Evolutionary conservation across 2,797 vertebrate genomes (phyloP), one percentile per base, ranked within the genome.

Genomic region (Masticophis lateralis): DNA sequence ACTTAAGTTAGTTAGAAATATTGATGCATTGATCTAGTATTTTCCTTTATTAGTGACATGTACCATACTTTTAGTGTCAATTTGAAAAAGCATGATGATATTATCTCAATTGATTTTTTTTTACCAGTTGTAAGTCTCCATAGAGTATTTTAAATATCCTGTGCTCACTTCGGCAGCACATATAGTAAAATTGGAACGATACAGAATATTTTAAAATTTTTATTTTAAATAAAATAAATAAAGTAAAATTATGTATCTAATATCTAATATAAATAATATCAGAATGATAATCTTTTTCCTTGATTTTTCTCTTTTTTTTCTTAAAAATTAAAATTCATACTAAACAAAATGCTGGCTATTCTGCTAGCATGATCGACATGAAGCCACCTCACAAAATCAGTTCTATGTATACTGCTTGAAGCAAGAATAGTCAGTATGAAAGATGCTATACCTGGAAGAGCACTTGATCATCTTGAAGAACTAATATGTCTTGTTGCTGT

Each of bases 361-460:
- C 2, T 86, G 10, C 14, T 86, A 22, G n/a, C 74, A 32, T 60
- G 86, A 60, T 20, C 0, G 74, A 47, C 56, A 60, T 91, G 18
- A 74, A 63, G 59, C 27, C 14, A 56, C 20, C 27, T 28, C 51
- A 10, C 22, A 66, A 74, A 16, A 16, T 32, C 27, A 55, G 47
- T 74, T 8, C 0, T 59, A 91, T 94, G 83, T 28, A 25, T 1
- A 92, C 11, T 25, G 25, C 87, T 87, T 92, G 93, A 93, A 95
- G 56, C 11, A 12, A 6, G 90, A 0, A 37, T 61, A 27, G 53
- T 3, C 60, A 28, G 90, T 56, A 0, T 9, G 0, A 51, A 61
- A 92, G 47, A 51, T 37, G 27, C 66, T 91, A 90, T 93, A 79
- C 74, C 37, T 83, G 74, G 74, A 83, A 47, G 37, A 83, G 43